Evolutionary conservation across 2,113 vertebrate genomes (phyloP), one percentile per base, ranked within the genome.

Genomic region (Nothobranchius kuhntae): DNA sequence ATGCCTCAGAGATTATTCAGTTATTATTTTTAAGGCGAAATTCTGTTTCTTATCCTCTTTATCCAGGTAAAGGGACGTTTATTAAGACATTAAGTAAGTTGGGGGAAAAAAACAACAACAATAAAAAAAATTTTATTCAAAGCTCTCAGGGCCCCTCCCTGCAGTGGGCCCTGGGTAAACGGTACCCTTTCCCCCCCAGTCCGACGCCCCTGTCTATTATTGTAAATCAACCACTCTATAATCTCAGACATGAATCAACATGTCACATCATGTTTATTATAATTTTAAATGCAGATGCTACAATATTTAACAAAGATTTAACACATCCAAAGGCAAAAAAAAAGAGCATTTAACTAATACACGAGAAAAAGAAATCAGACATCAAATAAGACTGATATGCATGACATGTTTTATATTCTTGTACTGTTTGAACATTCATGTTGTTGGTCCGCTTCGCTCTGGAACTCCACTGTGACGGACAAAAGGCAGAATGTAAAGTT

Each of bases 221-320:
- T 57, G 3, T 7, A 40, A 21, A 21, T 12, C 2, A 57, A 17
- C 2, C 38, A 42, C 15, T 3, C 3, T 10, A 71, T 44, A 52
- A 71, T 46, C 60, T 55, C 53, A 84, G 21, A 70, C 65, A 64
- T 6, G 17, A 42, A 51, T 13, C 53, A 80, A 55, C 57, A 82
- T 80, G 64, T 75, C 73, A 82, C 75, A 86, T 74, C 60, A 59
- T 63, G 36, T 88, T 88, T 88, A 89, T 91, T 89, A 40, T 82
- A 30, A 86, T 69, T 71, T 88, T 85, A 77, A 79, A 83, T 82
- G 73, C 84, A 84, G 67, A 85, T 87, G 80, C 81, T 86, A 90
- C 87, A 89, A 90, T 91, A 89, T 85, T 84, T 67, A 88, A 89
- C 82, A 87, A 84, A 87, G 71, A 76, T 74, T 85, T 80, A 86